These are phyloP conservation scores for Hydrolagus affinis DNA, from an alignment of 2,113 vertebrate genomes.

Conservation along the genomic window DNA sequence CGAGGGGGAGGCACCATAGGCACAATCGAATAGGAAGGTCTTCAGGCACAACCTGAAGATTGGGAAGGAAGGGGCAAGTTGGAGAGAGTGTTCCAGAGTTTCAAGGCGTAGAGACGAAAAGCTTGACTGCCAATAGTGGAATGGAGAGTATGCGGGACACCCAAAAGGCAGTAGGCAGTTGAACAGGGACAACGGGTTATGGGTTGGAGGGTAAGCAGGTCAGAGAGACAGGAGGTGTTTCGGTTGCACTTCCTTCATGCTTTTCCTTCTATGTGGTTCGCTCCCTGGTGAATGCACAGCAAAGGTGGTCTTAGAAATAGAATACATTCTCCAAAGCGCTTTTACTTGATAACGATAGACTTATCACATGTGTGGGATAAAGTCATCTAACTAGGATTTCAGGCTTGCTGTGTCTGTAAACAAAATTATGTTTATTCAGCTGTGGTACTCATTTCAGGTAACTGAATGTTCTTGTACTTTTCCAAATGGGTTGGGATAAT, in stretches of 20 bases:
- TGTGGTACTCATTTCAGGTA: neutral
- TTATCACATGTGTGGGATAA: neutral
- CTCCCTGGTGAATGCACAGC: neutral
- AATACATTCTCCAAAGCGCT: neutral
- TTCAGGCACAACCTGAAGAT: too few species aligned
- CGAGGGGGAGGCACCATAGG: too few species aligned
- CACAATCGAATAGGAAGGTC: too few species aligned
- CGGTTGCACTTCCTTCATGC: neutral
- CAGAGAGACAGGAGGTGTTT: too few species aligned
- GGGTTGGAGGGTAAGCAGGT: too few species aligned
- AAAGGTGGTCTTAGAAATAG: neutral
- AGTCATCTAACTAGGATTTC: neutral
- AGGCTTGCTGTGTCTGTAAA: neutral
- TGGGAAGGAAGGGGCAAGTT: too few species aligned
- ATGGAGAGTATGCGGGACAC: too few species aligned
- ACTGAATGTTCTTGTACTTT: neutral
- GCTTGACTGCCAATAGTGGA: too few species aligned
- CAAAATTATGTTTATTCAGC: neutral
- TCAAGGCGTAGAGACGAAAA: too few species aligned
- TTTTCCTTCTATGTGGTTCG: neutral
- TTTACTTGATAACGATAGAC: neutral
- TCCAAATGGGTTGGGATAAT: neutral
- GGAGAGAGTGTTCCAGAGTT: too few species aligned
- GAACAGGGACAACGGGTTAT: too few species aligned
- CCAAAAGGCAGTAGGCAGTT: too few species aligned